Conservation (phyloP, 2,113 vertebrate genomes). For the Piprites chloris region DNA sequence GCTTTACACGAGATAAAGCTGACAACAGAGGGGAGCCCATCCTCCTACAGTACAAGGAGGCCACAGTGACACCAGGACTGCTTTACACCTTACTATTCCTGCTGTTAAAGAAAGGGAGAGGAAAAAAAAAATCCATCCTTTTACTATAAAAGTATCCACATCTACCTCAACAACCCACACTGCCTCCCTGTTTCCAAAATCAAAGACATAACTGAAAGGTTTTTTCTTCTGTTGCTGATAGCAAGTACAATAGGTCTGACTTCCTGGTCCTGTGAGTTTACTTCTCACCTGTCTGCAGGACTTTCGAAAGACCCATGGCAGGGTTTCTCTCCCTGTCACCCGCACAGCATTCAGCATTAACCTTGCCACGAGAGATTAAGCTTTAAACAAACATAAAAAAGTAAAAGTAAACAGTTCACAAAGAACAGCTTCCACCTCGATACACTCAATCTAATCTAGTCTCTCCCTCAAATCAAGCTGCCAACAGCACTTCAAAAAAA, state of each 20-base stretch:
- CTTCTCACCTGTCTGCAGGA: neutral
- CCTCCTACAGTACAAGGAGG: neutral
- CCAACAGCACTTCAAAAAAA: neutral
- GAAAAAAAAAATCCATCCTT: neutral
- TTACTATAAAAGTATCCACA: neutral
- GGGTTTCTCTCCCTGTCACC: neutral
- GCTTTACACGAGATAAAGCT: neutral
- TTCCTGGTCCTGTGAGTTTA: neutral
- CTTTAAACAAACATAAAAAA: constrained; percentile 16
- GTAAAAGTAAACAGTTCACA: constrained; percentile 25
- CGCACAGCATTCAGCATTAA: neutral
- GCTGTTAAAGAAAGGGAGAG: neutral
- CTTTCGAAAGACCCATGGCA: neutral
- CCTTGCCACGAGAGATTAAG: neutral
- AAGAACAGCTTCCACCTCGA: neutral
- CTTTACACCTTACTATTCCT: neutral
- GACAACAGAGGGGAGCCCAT: neutral
- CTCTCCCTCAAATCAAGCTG: neutral
- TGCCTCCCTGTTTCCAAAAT: neutral
- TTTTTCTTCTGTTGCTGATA: neutral
- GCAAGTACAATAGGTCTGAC: neutral
- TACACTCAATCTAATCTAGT: constrained; percentile 11
- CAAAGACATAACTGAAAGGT: neutral
- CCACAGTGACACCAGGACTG: neutral
- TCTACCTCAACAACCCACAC: neutral